Conservation (phyloP, 2,888 invertebrate genomes). For the Torymus auratus region DNA sequence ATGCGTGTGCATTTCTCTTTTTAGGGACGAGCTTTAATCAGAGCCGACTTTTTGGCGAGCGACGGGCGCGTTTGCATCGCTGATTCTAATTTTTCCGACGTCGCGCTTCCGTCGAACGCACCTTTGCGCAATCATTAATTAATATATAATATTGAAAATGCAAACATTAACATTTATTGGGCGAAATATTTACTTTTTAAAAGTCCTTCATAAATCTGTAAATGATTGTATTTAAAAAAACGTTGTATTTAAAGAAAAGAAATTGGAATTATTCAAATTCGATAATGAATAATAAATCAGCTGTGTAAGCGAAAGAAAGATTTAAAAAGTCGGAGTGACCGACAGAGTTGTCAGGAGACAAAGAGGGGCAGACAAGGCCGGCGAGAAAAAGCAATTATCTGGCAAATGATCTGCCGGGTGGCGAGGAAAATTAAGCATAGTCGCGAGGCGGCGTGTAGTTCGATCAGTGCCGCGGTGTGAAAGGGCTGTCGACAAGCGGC, state of each 20-base stretch:
- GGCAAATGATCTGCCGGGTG: slow-evolving; percentile 31
- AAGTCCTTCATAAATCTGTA: no score
- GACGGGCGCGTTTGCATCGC: not conserved
- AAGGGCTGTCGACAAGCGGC: slow-evolving; percentile 58
- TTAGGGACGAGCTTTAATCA: slow-evolving; percentile 18
- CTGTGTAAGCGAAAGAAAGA: not conserved
- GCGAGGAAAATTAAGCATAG: not conserved
- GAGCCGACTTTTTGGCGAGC: slow-evolving; percentile 2
- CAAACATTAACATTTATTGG: no score
- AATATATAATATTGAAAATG: no score
- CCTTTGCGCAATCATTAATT: no score
- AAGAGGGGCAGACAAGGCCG: not conserved
- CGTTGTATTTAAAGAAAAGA: no score
- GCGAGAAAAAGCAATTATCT: slow-evolving; percentile 49
- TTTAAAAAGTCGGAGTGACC: not conserved
- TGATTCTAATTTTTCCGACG: slow-evolving; percentile 2
- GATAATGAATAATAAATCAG: no score
- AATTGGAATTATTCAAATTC: no score
- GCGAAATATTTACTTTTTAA: no score
- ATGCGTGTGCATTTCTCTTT: not conserved
- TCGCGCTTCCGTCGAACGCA: not conserved
- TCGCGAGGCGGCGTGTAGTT: slow-evolving; percentile 30
- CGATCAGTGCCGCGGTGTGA: slow-evolving; percentile 49
- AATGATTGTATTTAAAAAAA: no score
- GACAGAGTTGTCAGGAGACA: no score